phyloP scores from a whole-genome alignment of 2,888 invertebrate species.

The Odontocolon sp. region DNA sequence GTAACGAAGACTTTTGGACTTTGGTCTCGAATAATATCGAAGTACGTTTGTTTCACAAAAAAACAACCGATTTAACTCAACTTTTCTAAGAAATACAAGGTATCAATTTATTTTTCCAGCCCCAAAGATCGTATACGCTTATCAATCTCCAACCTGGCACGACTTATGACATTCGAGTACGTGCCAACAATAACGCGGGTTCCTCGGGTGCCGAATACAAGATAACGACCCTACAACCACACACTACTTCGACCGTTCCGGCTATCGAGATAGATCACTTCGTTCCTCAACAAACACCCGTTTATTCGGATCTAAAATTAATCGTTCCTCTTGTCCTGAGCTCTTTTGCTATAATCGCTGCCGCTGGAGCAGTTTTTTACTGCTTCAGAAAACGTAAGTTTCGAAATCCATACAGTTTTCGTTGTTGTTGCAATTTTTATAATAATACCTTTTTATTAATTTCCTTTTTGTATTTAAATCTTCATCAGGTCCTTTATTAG shows the following conservation, averaged over 20 bases:
- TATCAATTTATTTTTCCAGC: conserved; percentile 63
- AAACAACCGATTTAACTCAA: background rate
- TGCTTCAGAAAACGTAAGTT: conserved; percentile 79
- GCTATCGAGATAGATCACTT: conserved; percentile 78
- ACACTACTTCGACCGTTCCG: conserved; percentile 86
- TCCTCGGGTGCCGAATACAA: conserved; percentile 91
- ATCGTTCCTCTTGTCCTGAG: conserved; percentile 78
- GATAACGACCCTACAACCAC: conserved; percentile 90
- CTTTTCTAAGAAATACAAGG: no score
- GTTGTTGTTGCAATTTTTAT: no score
- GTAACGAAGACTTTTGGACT: conserved; percentile 87
- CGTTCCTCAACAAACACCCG: conserved; percentile 77
- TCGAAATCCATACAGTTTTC: no score
- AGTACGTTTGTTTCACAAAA: conserved; percentile 69
- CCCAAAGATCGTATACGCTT: conserved; percentile 90
- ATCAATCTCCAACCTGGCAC: conserved; percentile 88
- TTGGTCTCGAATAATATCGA: conserved; percentile 91
- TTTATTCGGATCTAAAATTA: conserved; percentile 77
- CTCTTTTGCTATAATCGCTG: conserved; percentile 78
- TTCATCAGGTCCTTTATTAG: conserved; percentile 82
- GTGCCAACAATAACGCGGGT: conserved; percentile 93
- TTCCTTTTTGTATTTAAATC: background rate
- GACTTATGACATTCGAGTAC: conserved; percentile 81
- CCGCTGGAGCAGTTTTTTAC: conserved; percentile 79
- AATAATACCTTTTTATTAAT: background rate